Base-by-base conservation (phyloP, 2,113 vertebrate species). In the Epinephelus lanceolatus region DNA sequence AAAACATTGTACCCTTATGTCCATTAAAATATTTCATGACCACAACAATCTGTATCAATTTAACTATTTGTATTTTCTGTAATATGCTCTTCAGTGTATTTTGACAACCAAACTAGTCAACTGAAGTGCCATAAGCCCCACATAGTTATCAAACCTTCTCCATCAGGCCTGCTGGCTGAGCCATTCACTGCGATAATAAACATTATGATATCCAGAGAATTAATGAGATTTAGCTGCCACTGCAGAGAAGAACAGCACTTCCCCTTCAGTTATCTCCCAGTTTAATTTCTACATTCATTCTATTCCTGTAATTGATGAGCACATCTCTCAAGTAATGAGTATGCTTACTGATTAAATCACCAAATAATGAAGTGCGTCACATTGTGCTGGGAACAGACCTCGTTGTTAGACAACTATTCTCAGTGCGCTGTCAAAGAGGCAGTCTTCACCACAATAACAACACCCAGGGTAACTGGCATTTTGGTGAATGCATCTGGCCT, bases 201-300 rank as follows among this genome's bases (percentile, higher is more conserved):
- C 40, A 51, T 37, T 9, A 21, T 9, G 30, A 40, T 73, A 51
- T 27, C 7, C 2, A 63, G 13, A 60, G 17, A 42, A 19, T 49
- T 55, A 45, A 80, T 47, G 3, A 40, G 30, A 71, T 67, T 42
- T 53, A n/a, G 42, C 42, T 45, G 42, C n/a, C 15, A 47, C 21
- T 73, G 19, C 25, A 56, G 25, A 55, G 60, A 42, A 42, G 40
- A 45, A 45, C 42, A 45, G 42, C 42, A 45, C 42, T 45, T 45
- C 11, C 42, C 42, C 11, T 45, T 59, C 40, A 49, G 25, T 47
- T 51, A 56, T 76, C 71, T 52, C 19, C 14, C 40, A 47, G 53
- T 80, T 62, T 37, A 21, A 81, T 73, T 49, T 40, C 72, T 60
- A 23, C 3, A 76, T 66, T 27, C 47, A 60, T 70, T 76, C 45